phyloP scores from a whole-genome alignment of 2,113 vertebrate species.

The Myiagra hebetior region DNA sequence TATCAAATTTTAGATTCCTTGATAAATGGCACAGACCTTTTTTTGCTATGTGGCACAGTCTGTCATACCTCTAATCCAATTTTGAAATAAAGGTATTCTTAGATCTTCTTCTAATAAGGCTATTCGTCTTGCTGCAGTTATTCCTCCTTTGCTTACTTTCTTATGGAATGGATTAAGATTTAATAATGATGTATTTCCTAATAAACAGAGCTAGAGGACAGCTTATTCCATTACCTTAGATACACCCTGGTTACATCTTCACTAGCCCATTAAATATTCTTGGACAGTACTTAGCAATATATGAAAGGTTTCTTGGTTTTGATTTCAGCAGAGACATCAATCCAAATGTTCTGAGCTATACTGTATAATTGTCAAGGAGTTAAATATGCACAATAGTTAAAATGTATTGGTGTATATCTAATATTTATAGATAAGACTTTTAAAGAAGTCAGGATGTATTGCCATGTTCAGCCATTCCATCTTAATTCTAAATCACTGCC shows the following conservation, averaged over 20 bases:
- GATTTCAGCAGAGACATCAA: slow-evolving; percentile 20
- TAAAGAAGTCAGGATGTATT: neutral
- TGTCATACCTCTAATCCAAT: slow-evolving; percentile 29
- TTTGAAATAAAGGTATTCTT: slow-evolving; percentile 41
- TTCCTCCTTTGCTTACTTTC: neutral
- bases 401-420: slow-evolving; percentile 24
- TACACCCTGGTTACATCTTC: neutral
- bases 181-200: slow-evolving; percentile 28
- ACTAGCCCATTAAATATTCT: neutral
- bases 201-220: neutral
- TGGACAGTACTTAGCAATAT: neutral
- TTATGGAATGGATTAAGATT: slow-evolving; percentile 2
- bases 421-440: slow-evolving; percentile 54
- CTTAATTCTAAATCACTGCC: slow-evolving; percentile 54
- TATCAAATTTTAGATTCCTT: slow-evolving; percentile 27
- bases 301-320: neutral
- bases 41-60: neutral
- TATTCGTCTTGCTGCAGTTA: neutral
- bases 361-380: slow-evolving; percentile 51
- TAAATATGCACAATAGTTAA: slow-evolving; percentile 41
- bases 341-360: slow-evolving; percentile 49
- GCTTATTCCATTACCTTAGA: neutral
- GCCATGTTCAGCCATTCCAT: slow-evolving; percentile 6
- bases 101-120: slow-evolving; percentile 1
- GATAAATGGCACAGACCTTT: slow-evolving; percentile 32